Evolutionary conservation across 2,888 invertebrate species (phyloP).

Genomic region (Adineta ricciae): DNA sequence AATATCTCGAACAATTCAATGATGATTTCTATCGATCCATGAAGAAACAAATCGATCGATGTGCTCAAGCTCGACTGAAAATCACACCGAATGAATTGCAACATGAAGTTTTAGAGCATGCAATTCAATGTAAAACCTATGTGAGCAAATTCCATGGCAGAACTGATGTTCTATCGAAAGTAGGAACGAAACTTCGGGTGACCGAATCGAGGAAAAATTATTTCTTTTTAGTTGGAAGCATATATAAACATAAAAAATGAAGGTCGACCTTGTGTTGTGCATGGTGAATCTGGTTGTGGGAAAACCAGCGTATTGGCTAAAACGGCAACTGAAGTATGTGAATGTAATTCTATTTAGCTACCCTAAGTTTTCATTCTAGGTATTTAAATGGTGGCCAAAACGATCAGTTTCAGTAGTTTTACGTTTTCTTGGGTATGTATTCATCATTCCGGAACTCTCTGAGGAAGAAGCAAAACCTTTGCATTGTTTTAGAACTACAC

Average conservation of each 20-base stretch:
- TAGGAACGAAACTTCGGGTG: too few relatives aligned
- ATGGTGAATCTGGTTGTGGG: conserved; percentile 32
- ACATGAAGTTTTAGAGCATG: conserved; percentile 33
- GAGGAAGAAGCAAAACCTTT: too few relatives aligned
- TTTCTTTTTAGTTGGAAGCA: neutral
- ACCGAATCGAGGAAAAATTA: too few relatives aligned
- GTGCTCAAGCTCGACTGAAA: neutral
- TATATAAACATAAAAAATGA: neutral
- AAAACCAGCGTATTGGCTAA: conserved; percentile 29
- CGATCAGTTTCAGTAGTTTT: neutral
- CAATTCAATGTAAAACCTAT: conserved; percentile 25
- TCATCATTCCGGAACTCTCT: too few relatives aligned
- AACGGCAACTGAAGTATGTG: conserved; percentile 18
- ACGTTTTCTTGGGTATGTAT: conserved; percentile 11
- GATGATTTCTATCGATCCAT: neutral
- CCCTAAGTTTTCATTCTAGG: neutral
- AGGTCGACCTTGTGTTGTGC: conserved; percentile 16
- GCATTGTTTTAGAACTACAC: neutral
- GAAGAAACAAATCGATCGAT: neutral
- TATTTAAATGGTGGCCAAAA: neutral
- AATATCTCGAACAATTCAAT: neutral
- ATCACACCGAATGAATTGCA: neutral
- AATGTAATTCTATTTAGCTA: neutral
- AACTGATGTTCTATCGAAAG: conserved; percentile 23
- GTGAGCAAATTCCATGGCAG: conserved; percentile 28